Evolutionary conservation across 2,797 vertebrate species (phyloP), one percentile per base, ranked within the genome.

Genomic region (Emydoidea blandingii): DNA sequence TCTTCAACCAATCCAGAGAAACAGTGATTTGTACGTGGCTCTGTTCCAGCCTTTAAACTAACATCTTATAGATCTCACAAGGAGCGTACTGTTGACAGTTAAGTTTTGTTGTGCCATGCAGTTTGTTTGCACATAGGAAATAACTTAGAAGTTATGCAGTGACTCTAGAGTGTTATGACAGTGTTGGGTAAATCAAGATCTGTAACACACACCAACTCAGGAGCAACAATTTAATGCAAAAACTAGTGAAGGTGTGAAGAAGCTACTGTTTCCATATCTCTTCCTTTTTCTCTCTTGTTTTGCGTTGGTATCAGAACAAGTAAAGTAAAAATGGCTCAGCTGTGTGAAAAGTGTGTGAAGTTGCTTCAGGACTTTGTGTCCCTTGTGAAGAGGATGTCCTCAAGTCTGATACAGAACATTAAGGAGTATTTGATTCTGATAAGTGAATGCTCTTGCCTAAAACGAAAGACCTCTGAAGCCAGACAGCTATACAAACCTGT

Each of bases 271-370:
- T 87, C 14, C 12, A 3, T 81, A 37, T 74, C 29, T 21, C 81
- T 87, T 16, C 4, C 85, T 88, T 76, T 86, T 89, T 18, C 59
- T 47, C 12, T 87, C 41, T 76, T 25, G 31, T 12, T 91, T 90
- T 83, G 53, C 59, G 29, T 72, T 88, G 76, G 80, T 49, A 7
- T 23, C 88, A 89, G 86, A 91, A 80, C 25, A 37, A 31, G 9
- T 80, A 81, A 85, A 27, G 97, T 98, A 93, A 98, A 94, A 65
- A 97, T 98, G 95, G 97, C 96, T 31, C 97, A 97, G 2, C 95
- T 98, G 2, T 99, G 98, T 91, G 96, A 97, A 8, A 93, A 93
- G 9, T 99, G 98, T 87, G 91, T 95, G 59, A 96, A 98, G 49
- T 86, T 98, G 56, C 92, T 98, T n/a, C 89, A 50, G 65, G 96